Base-by-base conservation (phyloP, 2,113 vertebrate genomes). In the Sorex fumeus region DNA sequence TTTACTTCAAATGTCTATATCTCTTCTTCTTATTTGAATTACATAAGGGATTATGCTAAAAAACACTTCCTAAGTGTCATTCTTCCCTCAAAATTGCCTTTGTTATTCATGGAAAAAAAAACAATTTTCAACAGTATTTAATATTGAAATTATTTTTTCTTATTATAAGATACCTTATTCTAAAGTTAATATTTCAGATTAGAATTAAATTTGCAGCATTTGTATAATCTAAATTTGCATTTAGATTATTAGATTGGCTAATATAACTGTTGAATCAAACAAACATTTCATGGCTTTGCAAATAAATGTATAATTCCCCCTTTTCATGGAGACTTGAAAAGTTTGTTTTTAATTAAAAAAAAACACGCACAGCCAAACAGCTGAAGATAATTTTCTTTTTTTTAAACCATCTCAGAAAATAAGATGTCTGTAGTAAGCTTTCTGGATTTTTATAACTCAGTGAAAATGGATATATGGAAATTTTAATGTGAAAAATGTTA, bases 61-160 rank as follows among this genome's bases (percentile, higher is more conserved):
- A 30, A 82, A 94, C n/a, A 19, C 82, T 95, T 62, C 57, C 32
- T 47, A 66, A 74, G 47, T 9, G 53, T 2, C 0, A 3, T 85
- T 82, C 74, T 66, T 64, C 43, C 87, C 57, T 89, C 84, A 93
- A 93, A 93, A 93, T 30, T 47, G 71, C 64, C 87, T 95, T 80
- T 87, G 64, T 76, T 92, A 88, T 90, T 64, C 27, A 36, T 21
- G 28, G 28, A 75, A 66, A 23, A 50, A 92, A 79, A 90, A 82
- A 32, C 86, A 93, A 79, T 94, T 91, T 67, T 81, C 45, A 82
- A 77, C 10, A 21, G 32, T 69, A 78, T 94, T 71, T 32, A 8
- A 30, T 89, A 83, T 85, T 84, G 9, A 91, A 93, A 93, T 87
- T 7, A 91, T n/a, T 34, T 88, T 34, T 85, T 92, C 60, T 93